A percentile compares a stretch with the other conserved stretches of the same genome.
These are phyloP conservation scores for Penaeus chinensis DNA, from an alignment of 1,140 invertebrate species.

Conservation along the genomic window DNA sequence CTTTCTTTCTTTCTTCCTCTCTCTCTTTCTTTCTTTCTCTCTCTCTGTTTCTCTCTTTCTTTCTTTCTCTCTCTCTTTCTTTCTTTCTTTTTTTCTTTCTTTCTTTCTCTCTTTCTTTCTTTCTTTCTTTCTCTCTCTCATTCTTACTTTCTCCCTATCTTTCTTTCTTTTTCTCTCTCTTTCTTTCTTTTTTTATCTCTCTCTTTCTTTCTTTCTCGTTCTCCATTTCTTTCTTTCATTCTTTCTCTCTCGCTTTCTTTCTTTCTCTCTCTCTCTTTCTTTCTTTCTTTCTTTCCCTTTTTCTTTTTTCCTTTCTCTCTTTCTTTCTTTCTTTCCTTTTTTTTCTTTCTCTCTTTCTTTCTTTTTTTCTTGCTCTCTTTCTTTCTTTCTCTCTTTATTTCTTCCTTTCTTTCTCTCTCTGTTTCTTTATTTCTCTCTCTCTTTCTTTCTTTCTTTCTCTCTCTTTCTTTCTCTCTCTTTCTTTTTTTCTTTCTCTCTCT, in stretches of 20 bases:
- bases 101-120: neutral
- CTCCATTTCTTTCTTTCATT: neutral
- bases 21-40: neutral
- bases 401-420: neutral
- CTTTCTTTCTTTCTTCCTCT: neutral
- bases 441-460: neutral
- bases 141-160: too few relatives aligned
- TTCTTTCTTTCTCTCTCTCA: neutral
- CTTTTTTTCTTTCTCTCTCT: neutral
- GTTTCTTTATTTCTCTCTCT: neutral
- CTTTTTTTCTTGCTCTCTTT: neutral
- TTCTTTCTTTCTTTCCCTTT: neutral
- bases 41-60: neutral
- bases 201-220: neutral
- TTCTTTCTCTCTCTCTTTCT: neutral
- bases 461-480: too few relatives aligned
- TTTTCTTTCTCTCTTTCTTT: too few relatives aligned
- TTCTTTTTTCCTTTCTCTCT: neutral
- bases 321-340: too few relatives aligned
- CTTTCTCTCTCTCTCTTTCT: neutral
- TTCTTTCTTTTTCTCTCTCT: neutral
- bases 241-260: neutral
- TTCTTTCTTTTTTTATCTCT: too few relatives aligned
- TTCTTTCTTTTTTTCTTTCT: neutral
- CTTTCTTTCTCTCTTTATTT: neutral